phyloP scores from a whole-genome alignment of 2,113 vertebrate genomes.

The Athene cunicularia region DNA sequence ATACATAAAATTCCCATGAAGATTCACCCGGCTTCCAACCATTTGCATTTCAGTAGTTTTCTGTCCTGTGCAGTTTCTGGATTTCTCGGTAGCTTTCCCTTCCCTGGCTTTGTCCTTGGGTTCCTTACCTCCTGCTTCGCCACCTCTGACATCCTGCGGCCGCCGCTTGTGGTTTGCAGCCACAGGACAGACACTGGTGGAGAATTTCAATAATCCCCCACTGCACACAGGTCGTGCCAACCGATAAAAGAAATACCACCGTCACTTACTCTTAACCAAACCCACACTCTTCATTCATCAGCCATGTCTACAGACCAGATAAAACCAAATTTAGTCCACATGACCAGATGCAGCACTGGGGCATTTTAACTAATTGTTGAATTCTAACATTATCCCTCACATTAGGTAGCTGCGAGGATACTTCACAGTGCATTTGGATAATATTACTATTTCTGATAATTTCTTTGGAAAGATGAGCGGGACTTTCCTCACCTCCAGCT shows the following conservation, averaged over 20 bases:
- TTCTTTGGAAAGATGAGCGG: neutral
- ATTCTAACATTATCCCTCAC: neutral
- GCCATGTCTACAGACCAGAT: neutral
- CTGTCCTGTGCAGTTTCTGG: neutral
- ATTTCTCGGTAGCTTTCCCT: neutral
- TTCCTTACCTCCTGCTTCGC: neutral
- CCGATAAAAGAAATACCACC: neutral
- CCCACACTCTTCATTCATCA: neutral
- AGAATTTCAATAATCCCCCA: neutral
- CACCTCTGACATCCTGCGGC: neutral
- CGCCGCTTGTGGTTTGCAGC: neutral
- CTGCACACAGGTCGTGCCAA: neutral
- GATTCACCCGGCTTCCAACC: neutral
- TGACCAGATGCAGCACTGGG: neutral
- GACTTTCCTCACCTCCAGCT: neutral
- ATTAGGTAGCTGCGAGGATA: neutral
- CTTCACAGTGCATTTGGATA: neutral
- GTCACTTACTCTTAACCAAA: neutral
- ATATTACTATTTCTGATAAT: neutral
- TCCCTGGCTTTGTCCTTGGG: neutral
- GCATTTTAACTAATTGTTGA: neutral
- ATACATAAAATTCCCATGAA: neutral
- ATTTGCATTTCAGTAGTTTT: neutral
- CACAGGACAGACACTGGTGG: neutral
- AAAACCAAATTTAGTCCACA: neutral